Base-by-base conservation (phyloP, 2,113 vertebrate genomes). In the Nerophis ophidion region DNA sequence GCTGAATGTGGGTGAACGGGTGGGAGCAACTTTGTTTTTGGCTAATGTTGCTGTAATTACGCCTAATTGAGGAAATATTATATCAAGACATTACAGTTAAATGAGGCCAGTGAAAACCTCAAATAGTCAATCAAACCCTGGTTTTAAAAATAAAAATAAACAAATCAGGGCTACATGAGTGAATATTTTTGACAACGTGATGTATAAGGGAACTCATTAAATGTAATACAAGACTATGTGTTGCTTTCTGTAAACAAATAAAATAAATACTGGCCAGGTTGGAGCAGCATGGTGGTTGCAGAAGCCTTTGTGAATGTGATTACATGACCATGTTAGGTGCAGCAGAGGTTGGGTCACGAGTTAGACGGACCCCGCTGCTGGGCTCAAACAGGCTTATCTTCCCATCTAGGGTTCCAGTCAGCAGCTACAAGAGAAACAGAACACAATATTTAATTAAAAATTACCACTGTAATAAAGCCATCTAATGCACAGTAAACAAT, bases 401-500 rank as follows among this genome's bases (percentile, higher is more conserved):
- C 65, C 94, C 94, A 61, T 94, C 92, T 84, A 93, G 68, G 46
- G 92, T 93, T 68, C 92, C 93, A 46, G 92, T 94, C 79, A 86
- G 72, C 53, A 97, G 92, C 95, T 97, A 58, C 45, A 33, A 70
- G 35, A 72, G 10, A 71, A 55, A 46, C n/a, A 47, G 5, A 48
- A 35, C 8, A 60, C 11, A 46, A 47, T 35, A 35, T 35, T 15
- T 35, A 12, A 46, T 56, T 52, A 33, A 33, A 51, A 50, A 50
- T 7, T 17, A 42, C 36, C n/a, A 6, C 36, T 56, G 53, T 17
- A 55, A n/a, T 11, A 16, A 5, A 56, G 35, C 8, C 35, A 56
- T 17, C 5, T 16, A 9, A 5, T 42, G 40, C 26, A 26, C 26
- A 26, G 26, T 40, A 40, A 10, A 17, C 5, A 56, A 40, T 42